phyloP scores from a whole-genome alignment of 2,888 invertebrate species.

The Drosophila birchii region DNA sequence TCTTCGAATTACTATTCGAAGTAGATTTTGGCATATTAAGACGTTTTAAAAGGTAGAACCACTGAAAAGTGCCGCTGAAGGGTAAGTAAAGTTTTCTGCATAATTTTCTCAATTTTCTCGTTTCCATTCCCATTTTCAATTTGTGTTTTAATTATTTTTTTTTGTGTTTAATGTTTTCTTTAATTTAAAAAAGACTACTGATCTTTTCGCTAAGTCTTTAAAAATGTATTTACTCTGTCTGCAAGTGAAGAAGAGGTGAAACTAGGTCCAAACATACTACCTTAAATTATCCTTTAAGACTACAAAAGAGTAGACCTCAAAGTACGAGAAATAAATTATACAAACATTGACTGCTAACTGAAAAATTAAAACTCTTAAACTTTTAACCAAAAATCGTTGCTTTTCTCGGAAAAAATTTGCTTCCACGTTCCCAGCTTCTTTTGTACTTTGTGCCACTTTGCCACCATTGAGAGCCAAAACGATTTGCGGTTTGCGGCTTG shows the following conservation, averaged over 20 bases:
- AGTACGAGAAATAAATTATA: not conserved
- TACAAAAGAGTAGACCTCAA: not conserved
- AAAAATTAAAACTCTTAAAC: not conserved
- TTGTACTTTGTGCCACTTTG: not conserved
- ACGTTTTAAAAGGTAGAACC: not conserved
- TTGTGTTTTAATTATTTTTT: too few relatives aligned
- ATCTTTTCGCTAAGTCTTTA: too few relatives aligned
- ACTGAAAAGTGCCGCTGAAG: not conserved
- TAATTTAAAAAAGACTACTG: too few relatives aligned
- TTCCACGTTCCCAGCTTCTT: not conserved
- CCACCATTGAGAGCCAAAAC: conserved; percentile 2
- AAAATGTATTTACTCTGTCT: too few relatives aligned
- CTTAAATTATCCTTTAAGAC: not conserved
- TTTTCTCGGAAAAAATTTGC: not conserved
- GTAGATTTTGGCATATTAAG: not conserved
- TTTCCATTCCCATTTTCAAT: too few relatives aligned
- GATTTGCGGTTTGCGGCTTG: conserved; percentile 14
- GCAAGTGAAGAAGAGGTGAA: too few relatives aligned
- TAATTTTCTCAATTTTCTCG: too few relatives aligned
- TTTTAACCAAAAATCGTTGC: not conserved
- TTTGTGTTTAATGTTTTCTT: too few relatives aligned
- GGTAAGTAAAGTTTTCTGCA: too few relatives aligned
- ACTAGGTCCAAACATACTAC: too few relatives aligned
- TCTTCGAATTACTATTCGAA: too few relatives aligned
- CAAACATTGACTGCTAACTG: not conserved